phyloP scores from a whole-genome alignment of 2,113 vertebrate species.

The Protobothrops flavoviridis region DNA sequence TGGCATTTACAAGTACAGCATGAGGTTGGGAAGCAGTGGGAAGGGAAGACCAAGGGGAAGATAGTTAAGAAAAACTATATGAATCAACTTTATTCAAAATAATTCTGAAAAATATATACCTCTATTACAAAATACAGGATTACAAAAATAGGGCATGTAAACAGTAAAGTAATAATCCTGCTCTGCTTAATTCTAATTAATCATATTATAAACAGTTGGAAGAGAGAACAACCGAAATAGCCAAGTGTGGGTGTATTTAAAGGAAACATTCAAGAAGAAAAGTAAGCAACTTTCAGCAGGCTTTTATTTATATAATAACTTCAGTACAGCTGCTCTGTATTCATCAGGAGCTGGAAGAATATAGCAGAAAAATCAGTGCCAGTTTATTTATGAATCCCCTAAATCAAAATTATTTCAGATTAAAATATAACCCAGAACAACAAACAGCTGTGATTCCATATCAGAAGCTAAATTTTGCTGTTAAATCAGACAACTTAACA shows the following conservation, averaged over 20 bases:
- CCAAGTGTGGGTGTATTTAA: not conserved
- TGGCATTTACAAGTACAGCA: not conserved
- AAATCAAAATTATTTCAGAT: not conserved
- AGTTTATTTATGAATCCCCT: not conserved
- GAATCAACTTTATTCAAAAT: constrained; percentile 6
- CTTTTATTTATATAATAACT: not conserved
- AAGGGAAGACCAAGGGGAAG: not conserved
- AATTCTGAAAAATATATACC: not conserved
- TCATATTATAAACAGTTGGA: not conserved
- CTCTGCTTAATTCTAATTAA: not conserved
- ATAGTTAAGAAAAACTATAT: not conserved
- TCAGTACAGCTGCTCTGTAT: not conserved
- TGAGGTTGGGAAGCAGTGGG: not conserved
- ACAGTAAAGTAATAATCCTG: not conserved
- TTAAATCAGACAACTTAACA: not conserved
- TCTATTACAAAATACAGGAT: not conserved
- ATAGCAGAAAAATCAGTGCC: not conserved
- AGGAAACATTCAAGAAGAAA: not conserved
- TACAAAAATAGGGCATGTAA: not conserved
- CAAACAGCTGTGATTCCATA: not conserved
- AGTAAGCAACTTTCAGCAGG: not conserved
- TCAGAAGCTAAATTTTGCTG: not conserved
- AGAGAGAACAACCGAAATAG: not conserved
- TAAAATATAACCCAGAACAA: not conserved
- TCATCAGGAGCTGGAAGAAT: not conserved